Base-by-base conservation (phyloP, 2,888 invertebrate species). In the Lissonota sp. region DNA sequence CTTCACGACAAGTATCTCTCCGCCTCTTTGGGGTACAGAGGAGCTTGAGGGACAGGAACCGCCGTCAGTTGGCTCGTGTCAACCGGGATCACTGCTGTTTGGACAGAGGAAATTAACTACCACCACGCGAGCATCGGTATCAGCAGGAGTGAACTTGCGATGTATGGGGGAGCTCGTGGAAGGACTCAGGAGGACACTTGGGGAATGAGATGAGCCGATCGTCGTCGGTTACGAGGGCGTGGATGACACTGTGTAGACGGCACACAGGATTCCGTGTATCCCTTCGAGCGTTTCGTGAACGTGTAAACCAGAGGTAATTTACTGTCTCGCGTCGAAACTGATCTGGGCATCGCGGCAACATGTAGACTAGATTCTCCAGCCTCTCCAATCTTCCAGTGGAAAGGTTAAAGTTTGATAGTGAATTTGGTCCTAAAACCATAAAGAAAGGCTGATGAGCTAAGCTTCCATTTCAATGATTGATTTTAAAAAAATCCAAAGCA, bases 41-140 rank as follows among this genome's bases (percentile, higher is more conserved):
- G 26, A 75, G 58, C 79, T 62, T 67, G n/a, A 46, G 72, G 14
- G 58, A 37, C 53, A 64, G 72, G 40, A 49, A 74, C 78, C 53
- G 72, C 84, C 89, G 90, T 91, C 90, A 88, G 90, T 91, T 90
- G 90, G 91, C 90, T 91, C 90, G 88, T 91, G 91, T 91, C 91
- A 90, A 90, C 87, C 89, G 90, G 89, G 91, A 92, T 92, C 91
- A 91, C 89, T 86, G 87, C 90, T 92, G 91, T 92, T 92, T 92
- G 91, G 90, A 91, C 90, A 90, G 91, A 90, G 91, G 90, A 92
- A 92, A 92, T 92, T 92, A 92, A 91, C 91, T 91, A 87, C 91
- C 87, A 87, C 87, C 86, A 83, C 83, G n/a, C n/a, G 84, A 84
- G 86, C 84, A 85, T 80, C 83, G 62, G 79, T 72, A 79, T 57